A percentile compares a stretch with the other conserved stretches of the same genome.
These are phyloP conservation scores for Catostomus latipinnis DNA, from an alignment of 2,797 vertebrate species.

Conservation along the genomic window DNA sequence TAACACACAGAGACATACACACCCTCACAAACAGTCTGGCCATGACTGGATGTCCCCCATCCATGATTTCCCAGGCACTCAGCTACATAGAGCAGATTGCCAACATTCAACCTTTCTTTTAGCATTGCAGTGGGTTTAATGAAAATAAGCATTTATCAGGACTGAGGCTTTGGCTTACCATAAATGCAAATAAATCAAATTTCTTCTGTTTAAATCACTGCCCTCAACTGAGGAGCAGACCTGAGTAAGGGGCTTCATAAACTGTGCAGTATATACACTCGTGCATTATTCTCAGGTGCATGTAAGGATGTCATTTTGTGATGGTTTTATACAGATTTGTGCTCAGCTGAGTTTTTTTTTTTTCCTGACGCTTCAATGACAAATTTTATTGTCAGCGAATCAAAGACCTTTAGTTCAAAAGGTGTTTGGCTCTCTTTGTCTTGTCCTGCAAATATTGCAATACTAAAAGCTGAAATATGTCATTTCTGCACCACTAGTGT, in stretches of 20 bases:
- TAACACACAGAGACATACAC: constrained; percentile 3
- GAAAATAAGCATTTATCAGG: constrained; percentile 60
- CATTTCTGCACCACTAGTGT: no score
- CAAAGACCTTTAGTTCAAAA: neutral
- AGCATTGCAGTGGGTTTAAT: constrained; percentile 50
- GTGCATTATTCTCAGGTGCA: constrained; percentile 25
- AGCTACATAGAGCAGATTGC: constrained; percentile 22
- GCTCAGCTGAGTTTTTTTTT: constrained; percentile 11
- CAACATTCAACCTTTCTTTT: constrained; percentile 47
- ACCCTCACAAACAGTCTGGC: constrained; percentile 12
- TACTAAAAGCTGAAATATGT: neutral
- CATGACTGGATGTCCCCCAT: neutral
- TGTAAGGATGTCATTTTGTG: constrained; percentile 14
- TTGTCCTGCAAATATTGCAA: constrained; percentile 6
- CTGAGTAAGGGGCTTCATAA: neutral
- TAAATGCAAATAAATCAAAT: constrained; percentile 43
- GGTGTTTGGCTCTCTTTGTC: constrained; percentile 6
- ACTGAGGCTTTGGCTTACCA: constrained; percentile 24
- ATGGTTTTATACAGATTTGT: constrained; percentile 24
- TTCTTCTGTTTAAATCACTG: neutral
- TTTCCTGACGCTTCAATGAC: constrained; percentile 18
- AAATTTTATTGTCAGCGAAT: constrained; percentile 13
- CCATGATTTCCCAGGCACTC: constrained; percentile 17
- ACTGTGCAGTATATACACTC: neutral
- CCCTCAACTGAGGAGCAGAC: constrained; percentile 46